Conservation (phyloP, 2,113 vertebrate genomes). For the Rhynchomys soricoides region DNA sequence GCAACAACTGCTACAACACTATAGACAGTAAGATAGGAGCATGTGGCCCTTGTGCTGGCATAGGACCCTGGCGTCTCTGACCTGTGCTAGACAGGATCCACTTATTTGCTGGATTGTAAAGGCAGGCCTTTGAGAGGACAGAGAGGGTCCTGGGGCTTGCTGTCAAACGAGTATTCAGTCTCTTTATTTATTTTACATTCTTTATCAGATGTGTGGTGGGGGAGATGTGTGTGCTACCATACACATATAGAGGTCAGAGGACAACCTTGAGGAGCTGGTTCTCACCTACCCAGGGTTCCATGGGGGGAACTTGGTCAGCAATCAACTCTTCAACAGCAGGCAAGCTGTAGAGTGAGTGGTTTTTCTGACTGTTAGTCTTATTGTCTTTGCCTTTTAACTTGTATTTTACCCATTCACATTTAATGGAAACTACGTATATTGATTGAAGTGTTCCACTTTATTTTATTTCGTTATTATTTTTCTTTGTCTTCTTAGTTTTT, state of each 20-base stretch:
- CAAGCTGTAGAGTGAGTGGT: background rate
- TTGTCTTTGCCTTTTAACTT: background rate
- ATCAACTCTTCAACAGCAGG: no score
- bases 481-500: background rate
- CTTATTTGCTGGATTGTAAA: background rate
- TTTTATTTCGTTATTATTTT: conserved; percentile 30
- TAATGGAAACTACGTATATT: background rate
- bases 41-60: rapidly evolving
- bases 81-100: background rate
- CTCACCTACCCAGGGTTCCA: background rate
- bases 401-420: background rate
- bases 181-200: background rate
- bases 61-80: background rate
- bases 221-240: background rate
- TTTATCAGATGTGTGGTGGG: background rate
- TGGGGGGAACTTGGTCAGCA: background rate
- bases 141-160: background rate
- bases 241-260: background rate
- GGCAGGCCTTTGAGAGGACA: background rate
- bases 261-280: background rate
- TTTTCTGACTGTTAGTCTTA: background rate
- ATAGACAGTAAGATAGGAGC: background rate
- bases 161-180: background rate
- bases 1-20: background rate
- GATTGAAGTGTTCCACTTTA: background rate